Evolutionary conservation across 92 coral and sea anemone species (phyloP), one percentile per base, ranked within the genome.

Genomic region (Porites rus): DNA sequence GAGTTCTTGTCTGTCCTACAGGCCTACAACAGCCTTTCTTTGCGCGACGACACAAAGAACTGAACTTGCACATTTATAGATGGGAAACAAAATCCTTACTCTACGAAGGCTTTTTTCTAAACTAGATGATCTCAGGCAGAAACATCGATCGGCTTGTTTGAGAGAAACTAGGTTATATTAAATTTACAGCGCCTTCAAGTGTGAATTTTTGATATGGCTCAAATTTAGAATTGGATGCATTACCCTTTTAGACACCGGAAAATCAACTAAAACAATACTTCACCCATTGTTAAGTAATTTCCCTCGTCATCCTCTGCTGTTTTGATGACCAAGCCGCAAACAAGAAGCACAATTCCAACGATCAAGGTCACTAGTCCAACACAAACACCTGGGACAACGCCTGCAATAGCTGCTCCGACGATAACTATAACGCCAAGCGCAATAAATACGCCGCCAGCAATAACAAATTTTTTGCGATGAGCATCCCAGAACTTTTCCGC

Each of bases 281-380:
- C 75, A 70, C 75, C 75, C 75, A 70, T 70, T 70, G 31, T 18
- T 70, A 70, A 31, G 75, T 11, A 70, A 70, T 70, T 70, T 3
- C 46, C 75, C 53, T 70, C 75, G 75, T 70, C 18, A 11, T 70
- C 75, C 31, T 70, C 75, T 9, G 75, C 19, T 11, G 75, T 70
- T 70, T 70, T 70, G 75, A 70, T 70, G 75, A 54, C 75, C 75
- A 70, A 70, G 13, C 75, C 75, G 7, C 75, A 70, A 70, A 54
- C 75, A 13, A 70, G 75, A 9, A 70, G 53, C 75, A 70, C 75
- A 28, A 70, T 70, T 70, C 75, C 75, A 31, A 70, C 75, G 54
- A 70, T 70, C 75, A 70, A 10, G 75, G 18, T 1, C n/a, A 70
- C 31, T 10, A 70, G 21, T 31, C 75, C 75, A 11, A 52, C 53